phyloP scores from a whole-genome alignment of 2,797 vertebrate species.

The Ispidina lecontei region DNA sequence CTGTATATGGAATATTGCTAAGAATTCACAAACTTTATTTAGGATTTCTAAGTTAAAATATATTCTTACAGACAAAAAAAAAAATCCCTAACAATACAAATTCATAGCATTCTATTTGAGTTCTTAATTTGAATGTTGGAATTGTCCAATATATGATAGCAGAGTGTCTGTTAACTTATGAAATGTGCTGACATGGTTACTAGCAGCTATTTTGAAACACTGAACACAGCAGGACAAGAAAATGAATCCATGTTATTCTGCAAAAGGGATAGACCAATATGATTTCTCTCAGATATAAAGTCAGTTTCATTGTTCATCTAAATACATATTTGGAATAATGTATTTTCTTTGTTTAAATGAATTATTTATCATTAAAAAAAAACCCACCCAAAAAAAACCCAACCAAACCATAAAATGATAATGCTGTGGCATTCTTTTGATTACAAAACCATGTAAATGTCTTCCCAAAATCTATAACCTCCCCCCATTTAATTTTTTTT shows the following conservation, averaged over 20 bases:
- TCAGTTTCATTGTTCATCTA: not conserved
- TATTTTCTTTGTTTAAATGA: not conserved
- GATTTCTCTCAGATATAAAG: not conserved
- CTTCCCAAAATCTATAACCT: not conserved
- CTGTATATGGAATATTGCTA: not conserved
- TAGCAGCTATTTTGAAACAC: not conserved
- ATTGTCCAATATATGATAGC: not conserved
- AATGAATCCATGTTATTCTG: not conserved
- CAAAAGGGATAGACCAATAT: not conserved
- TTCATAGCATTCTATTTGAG: not conserved
- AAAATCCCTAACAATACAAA: not conserved
- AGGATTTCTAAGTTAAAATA: not conserved
- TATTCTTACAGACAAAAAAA: not conserved
- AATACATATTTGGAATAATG: not conserved
- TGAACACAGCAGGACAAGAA: not conserved
- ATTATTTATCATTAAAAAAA: not conserved
- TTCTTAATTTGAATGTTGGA: not conserved
- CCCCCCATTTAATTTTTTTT: not conserved
- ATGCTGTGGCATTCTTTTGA: not conserved
- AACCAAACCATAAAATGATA: not conserved
- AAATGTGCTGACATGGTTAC: not conserved
- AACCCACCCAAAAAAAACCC: not conserved
- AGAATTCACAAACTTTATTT: not conserved
- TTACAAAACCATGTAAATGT: not conserved
- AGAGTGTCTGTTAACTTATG: not conserved